These are phyloP conservation scores for Oryzias sinensis DNA, from an alignment of 2,797 vertebrate species.

Conservation along the genomic window DNA sequence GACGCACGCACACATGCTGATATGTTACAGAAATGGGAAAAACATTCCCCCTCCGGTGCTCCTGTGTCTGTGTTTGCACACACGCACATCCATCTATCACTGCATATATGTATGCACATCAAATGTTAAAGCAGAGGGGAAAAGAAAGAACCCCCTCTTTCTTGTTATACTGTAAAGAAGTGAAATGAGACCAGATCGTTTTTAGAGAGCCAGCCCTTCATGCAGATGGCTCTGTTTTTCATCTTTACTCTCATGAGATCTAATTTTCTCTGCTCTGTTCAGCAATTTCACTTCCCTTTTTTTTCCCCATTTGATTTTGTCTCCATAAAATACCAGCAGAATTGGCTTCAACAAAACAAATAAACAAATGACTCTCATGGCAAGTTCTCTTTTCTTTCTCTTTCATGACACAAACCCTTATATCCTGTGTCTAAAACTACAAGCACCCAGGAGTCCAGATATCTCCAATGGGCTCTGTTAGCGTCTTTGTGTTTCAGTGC, in stretches of 20 bases:
- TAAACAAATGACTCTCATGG: constrained; percentile 64
- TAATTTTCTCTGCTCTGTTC: constrained; percentile 71
- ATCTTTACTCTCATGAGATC: constrained; percentile 74
- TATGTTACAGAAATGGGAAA: constrained; percentile 54
- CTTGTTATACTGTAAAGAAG: constrained; percentile 71
- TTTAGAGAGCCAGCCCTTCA: constrained; percentile 72
- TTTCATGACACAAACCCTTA: constrained; percentile 25
- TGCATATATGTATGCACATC: constrained; percentile 12
- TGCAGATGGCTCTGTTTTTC: constrained; percentile 78
- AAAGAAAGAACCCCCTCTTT: constrained; percentile 27
- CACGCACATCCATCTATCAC: constrained; percentile 20
- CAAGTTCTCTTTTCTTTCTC: constrained; percentile 31
- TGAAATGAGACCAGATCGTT: constrained; percentile 72
- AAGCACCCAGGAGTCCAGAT: constrained; percentile 33
- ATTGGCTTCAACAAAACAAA: constrained; percentile 71
- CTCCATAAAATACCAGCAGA: constrained; percentile 69
- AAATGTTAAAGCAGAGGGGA: constrained; percentile 32
- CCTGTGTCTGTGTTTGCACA: constrained; percentile 41
- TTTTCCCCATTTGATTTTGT: constrained; percentile 55
- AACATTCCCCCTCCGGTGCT: constrained; percentile 40
- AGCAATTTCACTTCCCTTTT: constrained; percentile 49
- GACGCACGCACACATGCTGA: constrained; percentile 36
- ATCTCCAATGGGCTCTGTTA: constrained; percentile 28
- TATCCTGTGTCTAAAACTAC: constrained; percentile 9
- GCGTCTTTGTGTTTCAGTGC: constrained; percentile 46